Base-by-base conservation (phyloP, 2,888 invertebrate genomes). In the Dolomedes plantarius region DNA sequence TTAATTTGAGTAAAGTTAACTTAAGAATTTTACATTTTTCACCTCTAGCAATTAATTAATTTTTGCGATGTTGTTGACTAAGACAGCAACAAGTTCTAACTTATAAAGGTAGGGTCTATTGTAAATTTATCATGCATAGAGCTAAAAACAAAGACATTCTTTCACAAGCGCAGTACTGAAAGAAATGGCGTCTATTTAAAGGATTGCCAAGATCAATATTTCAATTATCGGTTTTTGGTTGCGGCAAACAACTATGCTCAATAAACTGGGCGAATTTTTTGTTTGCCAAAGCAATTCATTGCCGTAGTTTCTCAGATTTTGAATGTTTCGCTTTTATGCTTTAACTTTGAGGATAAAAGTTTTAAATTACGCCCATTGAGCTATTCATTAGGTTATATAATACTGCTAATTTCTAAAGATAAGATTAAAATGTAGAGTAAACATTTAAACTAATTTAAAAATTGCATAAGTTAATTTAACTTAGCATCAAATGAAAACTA, bases 171-270 rank as follows among this genome's bases (percentile, higher is more conserved):
- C 11, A 46, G 16, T 46, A 46, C 9, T 3, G 56, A 56, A 56
- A 56, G 56, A 23, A 56, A 56, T 56, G 5, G 56, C 56, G 56
- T 56, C 56, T 56, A 56, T 56, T 56, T 56, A 56, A 56, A 56
- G 56, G 23, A 3, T 23, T 56, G 56, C 56, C 56, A 56, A 23
- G 16, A 56, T 56, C 56, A 23, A 56, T 56, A 56, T 23, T 56
- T 56, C 56, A 56, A 56, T 56, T 56, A 56, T 56, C 56, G 56
- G 56, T 23, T 56, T 56, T 56, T 56, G 46, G 16, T 7, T 56
- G 23, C 23, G n/a, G 13, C 5, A 56, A 56, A 23, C 56, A 23
- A 23, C 23, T 5, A 3, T 6, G 56, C 5, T 23, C 56, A 56
- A 16, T 56, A 23, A 56, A 56, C 7, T 36, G 36, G n/a, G n/a